Base-by-base conservation (phyloP, 2,888 invertebrate species). In the Neocrepidodera transversa region DNA sequence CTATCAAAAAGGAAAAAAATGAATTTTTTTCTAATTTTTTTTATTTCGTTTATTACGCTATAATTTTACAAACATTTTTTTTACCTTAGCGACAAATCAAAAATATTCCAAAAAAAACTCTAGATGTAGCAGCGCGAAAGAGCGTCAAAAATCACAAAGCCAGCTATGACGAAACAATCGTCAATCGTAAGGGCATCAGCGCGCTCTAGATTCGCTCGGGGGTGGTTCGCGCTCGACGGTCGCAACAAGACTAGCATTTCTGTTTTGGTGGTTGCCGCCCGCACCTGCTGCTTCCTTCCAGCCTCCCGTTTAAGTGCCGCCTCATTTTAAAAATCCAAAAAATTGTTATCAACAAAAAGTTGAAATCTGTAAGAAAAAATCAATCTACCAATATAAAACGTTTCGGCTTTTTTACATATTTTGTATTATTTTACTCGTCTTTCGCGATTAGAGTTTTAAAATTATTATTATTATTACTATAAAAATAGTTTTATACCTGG, bases 211-310 rank as follows among this genome's bases (percentile, higher is more conserved):
- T 61, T 13, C 13, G 35, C 26, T 35, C 13, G 36, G 45, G 14
- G 28, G n/a, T 26, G 36, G 10, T n/a, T 54, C 54, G 36, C 54
- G 54, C 54, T 26, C 54, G 63, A 65, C 68, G 65, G 66, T 64
- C 67, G 67, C 67, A 68, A 65, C 67, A 68, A 65, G 67, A 68
- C 68, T 68, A 66, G 60, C 66, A 60, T 32, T 57, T 13, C 49
- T 53, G 62, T 65, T 59, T 61, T 65, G 62, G 56, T 60, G 66
- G 64, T 61, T 60, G 67, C 67, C 64, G 57, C 65, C 67, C 64
- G 57, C 65, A 68, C 68, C 67, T 66, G 68, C 66, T 64, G 57
- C 61, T 57, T 51, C 53, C 23, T 35, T 45, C 26, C 13, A 20
- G 26, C 11, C 13, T 26, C 38, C 38, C 7, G 17, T 38, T 38